Evolutionary conservation across 2,888 invertebrate species (phyloP).

Genomic region (Eilema sororculum): DNA sequence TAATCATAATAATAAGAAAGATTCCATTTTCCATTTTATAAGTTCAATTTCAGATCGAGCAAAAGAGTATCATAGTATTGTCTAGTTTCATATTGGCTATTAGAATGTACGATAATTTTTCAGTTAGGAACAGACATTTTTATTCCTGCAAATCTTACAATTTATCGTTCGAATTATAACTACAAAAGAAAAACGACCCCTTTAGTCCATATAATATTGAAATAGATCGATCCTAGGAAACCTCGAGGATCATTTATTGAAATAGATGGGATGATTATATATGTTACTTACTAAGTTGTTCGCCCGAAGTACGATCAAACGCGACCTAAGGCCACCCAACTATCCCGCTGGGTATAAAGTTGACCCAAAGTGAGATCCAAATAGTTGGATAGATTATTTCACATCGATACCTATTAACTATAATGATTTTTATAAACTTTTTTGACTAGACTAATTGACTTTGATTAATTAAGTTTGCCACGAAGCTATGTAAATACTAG

Average conservation of each 20-base stretch:
- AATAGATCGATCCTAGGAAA: background rate
- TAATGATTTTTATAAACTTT: background rate
- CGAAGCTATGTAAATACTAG: too few relatives aligned
- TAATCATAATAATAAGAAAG: too few relatives aligned
- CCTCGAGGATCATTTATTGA: background rate
- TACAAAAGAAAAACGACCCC: background rate
- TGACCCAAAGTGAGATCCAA: background rate
- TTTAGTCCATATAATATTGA: background rate
- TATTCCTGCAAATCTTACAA: background rate
- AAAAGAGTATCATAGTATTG: too few relatives aligned
- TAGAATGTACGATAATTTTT: background rate
- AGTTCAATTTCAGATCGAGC: too few relatives aligned
- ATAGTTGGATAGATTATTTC: background rate
- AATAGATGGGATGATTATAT: background rate
- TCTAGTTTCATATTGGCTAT: too few relatives aligned
- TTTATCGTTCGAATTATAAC: background rate
- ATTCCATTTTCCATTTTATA: too few relatives aligned
- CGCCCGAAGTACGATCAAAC: background rate
- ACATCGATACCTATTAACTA: background rate
- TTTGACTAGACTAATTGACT: background rate
- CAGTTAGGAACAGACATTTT: background rate
- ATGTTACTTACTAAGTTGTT: background rate
- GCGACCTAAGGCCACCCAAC: background rate
- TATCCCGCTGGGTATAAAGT: constrained; percentile 4
- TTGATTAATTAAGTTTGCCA: background rate